Percentiles rank a stretch among this genome's conserved stretches.
phyloP scores from a whole-genome alignment of 1,140 invertebrate species.

The Pentalonia nigronervosa region DNA sequence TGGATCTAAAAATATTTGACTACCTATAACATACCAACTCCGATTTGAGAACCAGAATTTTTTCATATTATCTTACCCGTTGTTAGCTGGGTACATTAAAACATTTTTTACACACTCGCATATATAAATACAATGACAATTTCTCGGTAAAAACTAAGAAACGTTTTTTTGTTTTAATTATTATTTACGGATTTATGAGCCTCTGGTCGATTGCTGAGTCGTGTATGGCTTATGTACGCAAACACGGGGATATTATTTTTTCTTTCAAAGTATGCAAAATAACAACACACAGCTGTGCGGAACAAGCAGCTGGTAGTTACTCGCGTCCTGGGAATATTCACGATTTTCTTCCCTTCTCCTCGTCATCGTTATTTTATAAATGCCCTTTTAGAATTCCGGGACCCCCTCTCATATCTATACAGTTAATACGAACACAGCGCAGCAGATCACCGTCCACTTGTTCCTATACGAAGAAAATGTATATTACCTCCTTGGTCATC shows the following conservation, averaged over 20 bases:
- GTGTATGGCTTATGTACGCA: background rate
- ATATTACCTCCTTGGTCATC: background rate
- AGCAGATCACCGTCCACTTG: background rate
- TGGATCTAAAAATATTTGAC: background rate
- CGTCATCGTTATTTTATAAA: background rate
- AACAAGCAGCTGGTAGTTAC: slow-evolving; percentile 43
- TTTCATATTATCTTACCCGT: background rate
- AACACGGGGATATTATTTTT: slow-evolving; percentile 39
- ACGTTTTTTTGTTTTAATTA: background rate
- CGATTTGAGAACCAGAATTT: background rate
- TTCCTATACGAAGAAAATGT: background rate
- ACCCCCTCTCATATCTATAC: background rate
- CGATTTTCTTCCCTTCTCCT: background rate
- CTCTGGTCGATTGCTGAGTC: no score
- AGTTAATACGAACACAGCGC: background rate
- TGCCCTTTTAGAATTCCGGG: background rate
- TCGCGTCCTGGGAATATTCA: slow-evolving; percentile 49
- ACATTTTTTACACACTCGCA: background rate
- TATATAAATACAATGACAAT: background rate
- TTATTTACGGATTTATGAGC: background rate
- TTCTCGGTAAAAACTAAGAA: background rate
- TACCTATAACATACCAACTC: background rate
- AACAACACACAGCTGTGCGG: slow-evolving; percentile 48
- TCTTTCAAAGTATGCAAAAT: slow-evolving; percentile 51
- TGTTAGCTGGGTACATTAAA: background rate